Evolutionary conservation across 2,113 vertebrate species (phyloP).

Genomic region (Burhinus oedicnemus): DNA sequence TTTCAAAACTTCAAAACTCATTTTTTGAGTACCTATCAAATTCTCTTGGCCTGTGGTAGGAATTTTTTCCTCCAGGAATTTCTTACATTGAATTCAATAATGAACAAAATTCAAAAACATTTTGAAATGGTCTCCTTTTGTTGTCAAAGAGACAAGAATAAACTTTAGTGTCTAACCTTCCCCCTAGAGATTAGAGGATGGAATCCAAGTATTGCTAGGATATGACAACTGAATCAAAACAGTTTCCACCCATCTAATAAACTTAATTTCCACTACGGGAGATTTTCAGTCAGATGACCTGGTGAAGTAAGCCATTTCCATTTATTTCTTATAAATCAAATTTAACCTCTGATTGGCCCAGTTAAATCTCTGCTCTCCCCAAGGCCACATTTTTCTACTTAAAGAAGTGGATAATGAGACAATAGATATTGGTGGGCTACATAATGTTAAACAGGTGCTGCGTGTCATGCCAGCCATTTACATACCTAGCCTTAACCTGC

Average conservation of each 20-base stretch:
- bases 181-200: background rate
- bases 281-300: background rate
- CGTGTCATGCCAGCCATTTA: background rate
- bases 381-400: background rate
- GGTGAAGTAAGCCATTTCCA: background rate
- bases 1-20: background rate
- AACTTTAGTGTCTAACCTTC: background rate
- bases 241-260: background rate
- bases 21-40: background rate
- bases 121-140: background rate
- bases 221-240: background rate
- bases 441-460: background rate
- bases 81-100: background rate
- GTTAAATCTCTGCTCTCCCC: background rate
- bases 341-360: background rate
- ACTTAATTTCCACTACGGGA: background rate
- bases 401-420: background rate
- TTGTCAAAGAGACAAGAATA: background rate
- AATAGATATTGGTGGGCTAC: background rate
- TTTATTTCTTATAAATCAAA: background rate
- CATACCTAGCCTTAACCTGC: background rate
- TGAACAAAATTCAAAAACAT: rapidly evolving
- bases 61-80: background rate
- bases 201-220: background rate
- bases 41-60: no score